Evolutionary conservation across 1,140 invertebrate species (phyloP).

Genomic region (Aphidius ervi): DNA sequence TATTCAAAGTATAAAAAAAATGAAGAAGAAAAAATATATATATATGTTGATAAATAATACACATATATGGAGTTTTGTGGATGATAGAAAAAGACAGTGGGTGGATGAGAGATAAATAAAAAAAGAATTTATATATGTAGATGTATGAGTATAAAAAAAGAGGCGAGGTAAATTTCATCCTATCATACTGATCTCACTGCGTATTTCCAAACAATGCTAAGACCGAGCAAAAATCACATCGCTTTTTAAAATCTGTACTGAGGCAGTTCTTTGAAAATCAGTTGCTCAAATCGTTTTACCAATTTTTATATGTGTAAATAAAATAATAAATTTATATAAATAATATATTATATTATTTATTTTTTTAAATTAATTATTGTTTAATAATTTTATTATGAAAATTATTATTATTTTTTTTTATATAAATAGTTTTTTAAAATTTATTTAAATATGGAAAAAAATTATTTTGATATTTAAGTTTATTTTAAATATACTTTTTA

Average conservation of each 20-base stretch:
- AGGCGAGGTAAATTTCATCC: slow-evolving; percentile 20
- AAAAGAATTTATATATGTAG: neutral
- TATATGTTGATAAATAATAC: slow-evolving; percentile 18
- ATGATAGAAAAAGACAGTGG: slow-evolving; percentile 17
- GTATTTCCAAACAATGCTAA: slow-evolving; percentile 51
- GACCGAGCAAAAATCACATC: slow-evolving; percentile 30
- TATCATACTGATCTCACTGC: slow-evolving; percentile 42
- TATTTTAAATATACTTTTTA: too few relatives aligned
- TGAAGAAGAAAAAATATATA: slow-evolving; percentile 1
- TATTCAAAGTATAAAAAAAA: neutral
- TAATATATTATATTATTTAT: too few relatives aligned
- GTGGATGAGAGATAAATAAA: slow-evolving; percentile 28
- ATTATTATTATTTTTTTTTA: too few relatives aligned
- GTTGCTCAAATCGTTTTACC: slow-evolving; percentile 1
- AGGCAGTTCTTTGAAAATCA: slow-evolving; percentile 9
- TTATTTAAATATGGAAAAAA: too few relatives aligned
- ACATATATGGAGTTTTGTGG: neutral
- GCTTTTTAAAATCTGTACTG: slow-evolving; percentile 19
- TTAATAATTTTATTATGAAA: too few relatives aligned
- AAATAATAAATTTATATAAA: neutral
- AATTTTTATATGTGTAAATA: neutral
- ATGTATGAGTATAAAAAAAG: slow-evolving; percentile 8
- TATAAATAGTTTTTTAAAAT: too few relatives aligned
- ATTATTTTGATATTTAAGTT: too few relatives aligned
- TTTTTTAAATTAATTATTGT: too few relatives aligned